Evolutionary conservation across 1,140 invertebrate species (phyloP).

Genomic region (Drosophila pseudoananassae): DNA sequence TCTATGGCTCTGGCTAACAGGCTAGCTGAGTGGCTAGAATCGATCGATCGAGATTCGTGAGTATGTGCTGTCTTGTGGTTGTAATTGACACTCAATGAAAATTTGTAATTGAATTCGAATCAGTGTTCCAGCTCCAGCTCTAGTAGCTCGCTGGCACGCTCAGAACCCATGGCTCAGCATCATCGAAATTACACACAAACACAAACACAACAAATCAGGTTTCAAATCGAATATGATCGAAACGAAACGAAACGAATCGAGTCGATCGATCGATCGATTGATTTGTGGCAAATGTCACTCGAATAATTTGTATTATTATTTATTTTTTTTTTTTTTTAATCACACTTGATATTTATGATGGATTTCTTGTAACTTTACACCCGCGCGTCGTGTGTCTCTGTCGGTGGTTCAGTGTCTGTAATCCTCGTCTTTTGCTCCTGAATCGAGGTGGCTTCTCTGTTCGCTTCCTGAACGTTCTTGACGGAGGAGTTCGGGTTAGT

Average conservation of each 20-base stretch:
- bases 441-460: slow-evolving; percentile 12
- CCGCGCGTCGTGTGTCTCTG: slow-evolving; percentile 11
- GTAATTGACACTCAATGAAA: slow-evolving; percentile 51
- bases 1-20: slow-evolving; percentile 3
- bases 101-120: slow-evolving; percentile 45
- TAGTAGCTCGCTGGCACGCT: slow-evolving; percentile 30
- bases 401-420: neutral
- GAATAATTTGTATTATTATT: slow-evolving; percentile 8
- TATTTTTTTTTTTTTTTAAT: slow-evolving; percentile 19
- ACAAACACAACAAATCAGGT: slow-evolving; percentile 53
- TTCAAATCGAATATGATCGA: slow-evolving; percentile 43
- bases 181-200: slow-evolving; percentile 36
- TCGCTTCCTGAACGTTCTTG: slow-evolving; percentile 19
- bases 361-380: slow-evolving; percentile 36
- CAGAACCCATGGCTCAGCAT: slow-evolving; percentile 46
- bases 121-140: slow-evolving; percentile 36
- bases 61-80: slow-evolving; percentile 25
- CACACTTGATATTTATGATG: slow-evolving; percentile 11
- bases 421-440: slow-evolving; percentile 37
- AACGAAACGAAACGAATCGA: neutral
- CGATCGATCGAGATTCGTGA: slow-evolving; percentile 8
- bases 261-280: slow-evolving; percentile 6
- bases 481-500: neutral
- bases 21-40: slow-evolving; percentile 6
- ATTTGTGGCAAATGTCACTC: slow-evolving; percentile 55